These are phyloP conservation scores for Thecophora atra DNA, from an alignment of 2,888 invertebrate genomes.

Conservation along the genomic window DNA sequence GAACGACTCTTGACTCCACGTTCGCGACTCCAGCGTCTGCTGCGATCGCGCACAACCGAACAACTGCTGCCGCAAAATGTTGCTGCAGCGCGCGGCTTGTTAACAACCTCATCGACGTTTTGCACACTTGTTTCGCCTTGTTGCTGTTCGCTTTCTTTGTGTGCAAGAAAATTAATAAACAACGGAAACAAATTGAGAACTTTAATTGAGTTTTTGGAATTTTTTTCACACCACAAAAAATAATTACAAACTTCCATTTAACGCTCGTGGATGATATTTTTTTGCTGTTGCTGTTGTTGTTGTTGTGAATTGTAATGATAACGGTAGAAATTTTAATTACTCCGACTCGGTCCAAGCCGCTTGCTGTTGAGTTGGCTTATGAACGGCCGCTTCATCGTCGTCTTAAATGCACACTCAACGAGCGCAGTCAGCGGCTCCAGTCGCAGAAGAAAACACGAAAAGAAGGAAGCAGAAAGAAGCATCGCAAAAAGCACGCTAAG, in stretches of 20 bases:
- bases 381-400: constrained; percentile 27
- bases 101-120: background rate
- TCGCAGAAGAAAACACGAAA: background rate
- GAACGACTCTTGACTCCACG: constrained; percentile 18
- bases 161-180: background rate
- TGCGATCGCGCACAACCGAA: constrained; percentile 13
- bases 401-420: constrained; percentile 30
- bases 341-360: constrained; percentile 26
- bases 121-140: too few species aligned
- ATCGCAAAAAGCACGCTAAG: background rate
- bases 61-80: background rate
- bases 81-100: background rate
- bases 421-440: constrained; percentile 24
- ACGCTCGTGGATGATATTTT: too few species aligned
- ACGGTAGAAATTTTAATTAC: constrained; percentile 15
- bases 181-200: background rate
- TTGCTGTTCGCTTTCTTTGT: background rate
- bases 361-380: constrained; percentile 34
- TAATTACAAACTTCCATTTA: background rate
- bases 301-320: constrained; percentile 13
- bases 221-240: background rate
- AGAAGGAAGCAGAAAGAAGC: background rate
- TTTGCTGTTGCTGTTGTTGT: background rate
- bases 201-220: background rate
- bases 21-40: background rate